phyloP scores from a whole-genome alignment of 2,888 invertebrate genomes.

The Frankliniella fusca region DNA sequence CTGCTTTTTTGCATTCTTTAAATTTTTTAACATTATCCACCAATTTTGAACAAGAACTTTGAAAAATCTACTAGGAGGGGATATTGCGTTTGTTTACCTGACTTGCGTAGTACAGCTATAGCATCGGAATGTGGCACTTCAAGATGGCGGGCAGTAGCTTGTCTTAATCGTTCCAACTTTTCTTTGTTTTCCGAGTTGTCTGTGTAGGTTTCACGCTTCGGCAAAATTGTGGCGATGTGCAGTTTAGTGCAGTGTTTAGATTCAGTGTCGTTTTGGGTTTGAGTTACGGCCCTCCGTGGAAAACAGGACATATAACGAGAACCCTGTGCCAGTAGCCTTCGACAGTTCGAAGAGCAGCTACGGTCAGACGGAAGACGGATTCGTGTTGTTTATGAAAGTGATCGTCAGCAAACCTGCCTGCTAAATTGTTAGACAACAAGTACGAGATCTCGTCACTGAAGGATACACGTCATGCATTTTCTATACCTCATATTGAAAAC shows the following conservation, averaged over 20 bases:
- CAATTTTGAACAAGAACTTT: background rate
- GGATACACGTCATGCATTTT: too few species aligned
- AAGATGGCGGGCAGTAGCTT: slow-evolving; percentile 68
- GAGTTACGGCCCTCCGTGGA: background rate
- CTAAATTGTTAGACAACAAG: background rate
- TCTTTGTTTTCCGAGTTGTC: slow-evolving; percentile 40
- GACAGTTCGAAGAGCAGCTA: background rate
- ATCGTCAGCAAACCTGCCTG: slow-evolving; percentile 5
- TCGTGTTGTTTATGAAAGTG: slow-evolving; percentile 20
- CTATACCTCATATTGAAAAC: too few species aligned
- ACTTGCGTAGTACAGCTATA: slow-evolving; percentile 39
- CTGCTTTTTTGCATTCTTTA: background rate
- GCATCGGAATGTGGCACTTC: slow-evolving; percentile 66
- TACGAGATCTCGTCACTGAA: too few species aligned
- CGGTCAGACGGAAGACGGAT: background rate
- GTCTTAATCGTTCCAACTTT: slow-evolving; percentile 55
- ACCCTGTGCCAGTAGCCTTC: background rate
- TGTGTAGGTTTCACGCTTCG: slow-evolving; percentile 46
- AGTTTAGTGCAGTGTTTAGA: slow-evolving; percentile 50
- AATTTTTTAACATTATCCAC: background rate
- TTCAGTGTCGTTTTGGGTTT: background rate
- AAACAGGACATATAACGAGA: background rate
- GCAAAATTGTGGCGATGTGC: slow-evolving; percentile 36
- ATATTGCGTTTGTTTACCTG: slow-evolving; percentile 20
- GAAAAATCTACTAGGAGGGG: background rate